Percentiles rank a stretch among this genome's conserved stretches.
These are phyloP conservation scores for Ammospiza caudacuta DNA, from an alignment of 2,113 vertebrate species.

Conservation along the genomic window DNA sequence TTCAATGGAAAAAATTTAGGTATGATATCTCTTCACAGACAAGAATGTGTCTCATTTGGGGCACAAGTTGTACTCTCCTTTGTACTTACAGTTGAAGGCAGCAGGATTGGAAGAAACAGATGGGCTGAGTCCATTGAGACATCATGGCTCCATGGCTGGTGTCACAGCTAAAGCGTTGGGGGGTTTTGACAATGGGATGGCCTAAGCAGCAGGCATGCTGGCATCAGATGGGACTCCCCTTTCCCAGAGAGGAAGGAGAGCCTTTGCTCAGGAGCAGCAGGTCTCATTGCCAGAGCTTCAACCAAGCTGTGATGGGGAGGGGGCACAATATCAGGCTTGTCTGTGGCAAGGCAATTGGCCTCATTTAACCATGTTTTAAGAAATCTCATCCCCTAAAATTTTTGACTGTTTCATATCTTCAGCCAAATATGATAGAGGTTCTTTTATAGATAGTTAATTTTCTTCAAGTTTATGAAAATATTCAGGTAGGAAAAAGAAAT, in stretches of 20 bases:
- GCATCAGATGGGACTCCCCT: background rate
- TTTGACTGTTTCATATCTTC: background rate
- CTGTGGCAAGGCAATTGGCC: background rate
- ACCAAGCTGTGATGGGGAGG: no score
- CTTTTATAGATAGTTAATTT: background rate
- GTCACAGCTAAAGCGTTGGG: background rate
- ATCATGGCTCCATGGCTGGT: fast-evolving
- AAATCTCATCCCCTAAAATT: background rate
- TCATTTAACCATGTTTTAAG: background rate
- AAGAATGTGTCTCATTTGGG: background rate
- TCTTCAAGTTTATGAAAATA: background rate
- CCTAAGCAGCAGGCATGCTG: background rate
- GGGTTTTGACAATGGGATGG: background rate
- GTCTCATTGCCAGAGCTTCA: background rate
- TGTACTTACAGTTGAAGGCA: background rate
- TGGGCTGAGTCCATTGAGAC: background rate
- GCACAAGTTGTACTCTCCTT: background rate
- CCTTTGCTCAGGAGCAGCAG: fast-evolving
- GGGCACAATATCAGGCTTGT: background rate
- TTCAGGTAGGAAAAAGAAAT: background rate
- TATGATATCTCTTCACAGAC: background rate
- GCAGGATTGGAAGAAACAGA: background rate
- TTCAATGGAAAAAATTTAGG: background rate
- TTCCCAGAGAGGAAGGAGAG: background rate
- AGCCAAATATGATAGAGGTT: background rate